A percentile compares a stretch with the other conserved stretches of the same genome.
These are phyloP conservation scores for Luffia ferchaultella DNA, from an alignment of 2,888 invertebrate species.

Conservation along the genomic window DNA sequence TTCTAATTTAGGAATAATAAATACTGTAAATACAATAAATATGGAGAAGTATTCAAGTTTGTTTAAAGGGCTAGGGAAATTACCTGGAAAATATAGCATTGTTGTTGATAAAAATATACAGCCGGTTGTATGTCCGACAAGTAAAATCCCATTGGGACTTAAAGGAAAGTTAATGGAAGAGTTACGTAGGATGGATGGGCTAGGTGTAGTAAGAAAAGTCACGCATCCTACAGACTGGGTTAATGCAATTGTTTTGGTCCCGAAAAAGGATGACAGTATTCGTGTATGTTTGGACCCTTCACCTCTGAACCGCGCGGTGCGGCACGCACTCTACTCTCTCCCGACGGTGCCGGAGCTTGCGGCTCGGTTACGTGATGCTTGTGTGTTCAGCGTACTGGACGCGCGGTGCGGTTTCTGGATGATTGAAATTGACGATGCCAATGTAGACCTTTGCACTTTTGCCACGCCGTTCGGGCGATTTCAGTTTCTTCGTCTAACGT, in stretches of 20 bases:
- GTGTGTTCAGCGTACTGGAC: neutral
- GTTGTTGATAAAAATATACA: too few relatives aligned
- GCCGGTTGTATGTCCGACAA: too few relatives aligned
- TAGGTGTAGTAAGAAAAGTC: neutral
- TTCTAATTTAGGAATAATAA: too few relatives aligned
- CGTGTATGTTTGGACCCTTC: neutral
- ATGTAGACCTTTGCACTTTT: neutral
- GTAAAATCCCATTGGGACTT: too few relatives aligned
- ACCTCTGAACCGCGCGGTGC: too few relatives aligned
- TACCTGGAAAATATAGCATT: too few relatives aligned
- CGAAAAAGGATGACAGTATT: neutral
- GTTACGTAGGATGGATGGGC: neutral
- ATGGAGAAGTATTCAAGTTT: too few relatives aligned
- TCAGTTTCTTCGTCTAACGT: conserved; percentile 12
- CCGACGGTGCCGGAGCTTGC: neutral
- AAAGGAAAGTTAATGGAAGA: too few relatives aligned
- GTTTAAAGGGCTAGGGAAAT: too few relatives aligned
- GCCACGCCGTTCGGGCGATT: conserved; percentile 1
- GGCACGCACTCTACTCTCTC: neutral
- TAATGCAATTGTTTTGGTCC: neutral
- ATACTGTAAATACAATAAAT: too few relatives aligned
- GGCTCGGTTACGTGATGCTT: neutral
- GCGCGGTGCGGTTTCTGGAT: conserved; percentile 3
- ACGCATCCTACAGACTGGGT: neutral
- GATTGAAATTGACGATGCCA: neutral